These are phyloP conservation scores for Cephalopterus ornatus DNA, from an alignment of 2,113 vertebrate species.

Conservation along the genomic window DNA sequence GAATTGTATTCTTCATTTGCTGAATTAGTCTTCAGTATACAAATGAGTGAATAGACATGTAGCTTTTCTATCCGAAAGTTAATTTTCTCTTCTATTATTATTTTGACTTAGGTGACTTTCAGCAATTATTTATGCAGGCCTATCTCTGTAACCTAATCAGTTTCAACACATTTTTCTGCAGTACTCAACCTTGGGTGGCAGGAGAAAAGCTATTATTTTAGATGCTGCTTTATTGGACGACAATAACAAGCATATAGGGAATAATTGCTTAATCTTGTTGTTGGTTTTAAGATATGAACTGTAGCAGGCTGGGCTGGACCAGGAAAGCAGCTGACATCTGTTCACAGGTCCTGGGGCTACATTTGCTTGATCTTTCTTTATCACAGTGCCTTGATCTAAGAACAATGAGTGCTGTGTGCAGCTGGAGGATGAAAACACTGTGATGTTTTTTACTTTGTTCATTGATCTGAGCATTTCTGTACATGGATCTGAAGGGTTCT, in stretches of 20 bases:
- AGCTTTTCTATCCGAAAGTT: constrained; percentile 14
- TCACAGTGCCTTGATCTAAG: neutral
- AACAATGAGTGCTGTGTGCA: constrained; percentile 7
- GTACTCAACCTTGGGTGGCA: neutral
- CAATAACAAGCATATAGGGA: neutral
- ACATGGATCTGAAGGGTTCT: neutral
- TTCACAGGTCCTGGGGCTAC: constrained; percentile 7
- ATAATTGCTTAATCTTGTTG: constrained; percentile 17
- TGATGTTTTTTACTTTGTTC: neutral
- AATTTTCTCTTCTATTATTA: constrained; percentile 29
- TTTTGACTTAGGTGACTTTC: constrained; percentile 44
- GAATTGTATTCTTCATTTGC: neutral
- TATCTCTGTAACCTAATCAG: constrained; percentile 5
- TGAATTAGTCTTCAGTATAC: neutral
- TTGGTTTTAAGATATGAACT: constrained; percentile 21
- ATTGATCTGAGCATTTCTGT: constrained; percentile 16
- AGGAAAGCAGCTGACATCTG: constrained; percentile 33
- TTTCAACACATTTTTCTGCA: constrained; percentile 17
- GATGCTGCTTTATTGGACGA: neutral
- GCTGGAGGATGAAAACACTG: neutral
- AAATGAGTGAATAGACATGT: neutral
- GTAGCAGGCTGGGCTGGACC: neutral
- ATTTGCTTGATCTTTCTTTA: neutral
- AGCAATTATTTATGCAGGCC: constrained; percentile 43
- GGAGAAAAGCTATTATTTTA: constrained; percentile 11